phyloP scores from a whole-genome alignment of 2,113 vertebrate genomes.

The Nipponia nippon region DNA sequence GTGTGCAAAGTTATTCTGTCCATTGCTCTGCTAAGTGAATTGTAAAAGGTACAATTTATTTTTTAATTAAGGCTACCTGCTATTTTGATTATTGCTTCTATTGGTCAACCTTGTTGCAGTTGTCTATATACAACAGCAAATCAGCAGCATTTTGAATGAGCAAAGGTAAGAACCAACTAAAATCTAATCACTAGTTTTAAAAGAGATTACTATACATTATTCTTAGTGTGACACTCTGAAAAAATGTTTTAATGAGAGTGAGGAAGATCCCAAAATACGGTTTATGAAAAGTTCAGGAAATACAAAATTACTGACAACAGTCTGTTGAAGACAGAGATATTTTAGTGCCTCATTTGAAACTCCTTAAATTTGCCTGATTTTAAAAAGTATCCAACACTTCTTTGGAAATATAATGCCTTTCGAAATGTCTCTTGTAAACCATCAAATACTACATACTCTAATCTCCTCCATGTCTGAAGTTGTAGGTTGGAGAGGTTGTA shows the following conservation, averaged over 20 bases:
- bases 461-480: background rate
- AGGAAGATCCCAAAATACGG: background rate
- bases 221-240: background rate
- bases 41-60: background rate
- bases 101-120: background rate
- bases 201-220: background rate
- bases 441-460: background rate
- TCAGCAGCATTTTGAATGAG: background rate
- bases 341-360: background rate
- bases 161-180: background rate
- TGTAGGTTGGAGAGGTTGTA: background rate
- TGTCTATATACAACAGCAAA: background rate
- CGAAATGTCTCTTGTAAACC: background rate
- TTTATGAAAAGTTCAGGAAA: background rate
- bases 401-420: background rate
- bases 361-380: background rate
- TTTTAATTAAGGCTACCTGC: background rate
- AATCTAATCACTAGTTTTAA: background rate
- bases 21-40: background rate
- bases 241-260: background rate
- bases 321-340: background rate
- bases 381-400: background rate
- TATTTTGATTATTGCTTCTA: background rate
- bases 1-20: background rate
- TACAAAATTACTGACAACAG: background rate